Percentiles rank a stretch among this genome's conserved stretches.
Conservation (phyloP, 1,140 invertebrate species). For the Heliconius melpomene region DNA sequence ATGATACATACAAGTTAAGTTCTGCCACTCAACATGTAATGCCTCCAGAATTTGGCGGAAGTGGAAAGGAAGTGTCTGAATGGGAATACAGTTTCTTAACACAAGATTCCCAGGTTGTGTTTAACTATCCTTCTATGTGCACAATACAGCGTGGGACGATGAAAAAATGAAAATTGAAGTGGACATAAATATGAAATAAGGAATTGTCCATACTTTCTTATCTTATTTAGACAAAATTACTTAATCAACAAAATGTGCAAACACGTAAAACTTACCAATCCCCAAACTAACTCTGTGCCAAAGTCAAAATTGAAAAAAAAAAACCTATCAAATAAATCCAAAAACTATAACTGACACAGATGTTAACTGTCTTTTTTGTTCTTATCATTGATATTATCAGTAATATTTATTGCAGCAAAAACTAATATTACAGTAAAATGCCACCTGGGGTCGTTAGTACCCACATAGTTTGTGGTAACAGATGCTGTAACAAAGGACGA, state of each 20-base stretch:
- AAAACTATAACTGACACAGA: constrained; percentile 23
- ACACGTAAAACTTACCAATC: background rate
- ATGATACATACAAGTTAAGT: too few relatives aligned
- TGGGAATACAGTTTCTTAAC: too few relatives aligned
- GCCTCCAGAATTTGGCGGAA: too few relatives aligned
- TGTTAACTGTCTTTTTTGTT: constrained; percentile 39
- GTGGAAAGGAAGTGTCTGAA: too few relatives aligned
- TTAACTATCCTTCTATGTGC: too few relatives aligned
- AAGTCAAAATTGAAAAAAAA: background rate
- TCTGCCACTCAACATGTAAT: too few relatives aligned
- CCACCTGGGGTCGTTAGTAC: constrained; percentile 62
- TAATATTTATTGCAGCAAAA: constrained; percentile 46
- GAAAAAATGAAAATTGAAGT: too few relatives aligned
- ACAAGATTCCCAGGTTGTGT: too few relatives aligned
- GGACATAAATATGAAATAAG: too few relatives aligned
- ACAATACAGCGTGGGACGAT: too few relatives aligned
- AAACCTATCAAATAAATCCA: background rate
- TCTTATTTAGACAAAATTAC: background rate
- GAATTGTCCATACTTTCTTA: too few relatives aligned
- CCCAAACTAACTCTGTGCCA: background rate
- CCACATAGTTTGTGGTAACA: constrained; percentile 56
- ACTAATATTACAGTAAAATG: constrained; percentile 54
- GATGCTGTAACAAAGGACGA: constrained; percentile 68
- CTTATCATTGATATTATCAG: constrained; percentile 43
- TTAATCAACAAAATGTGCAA: background rate